Conservation (phyloP, 2,888 invertebrate species). For the Eulithis testata region DNA sequence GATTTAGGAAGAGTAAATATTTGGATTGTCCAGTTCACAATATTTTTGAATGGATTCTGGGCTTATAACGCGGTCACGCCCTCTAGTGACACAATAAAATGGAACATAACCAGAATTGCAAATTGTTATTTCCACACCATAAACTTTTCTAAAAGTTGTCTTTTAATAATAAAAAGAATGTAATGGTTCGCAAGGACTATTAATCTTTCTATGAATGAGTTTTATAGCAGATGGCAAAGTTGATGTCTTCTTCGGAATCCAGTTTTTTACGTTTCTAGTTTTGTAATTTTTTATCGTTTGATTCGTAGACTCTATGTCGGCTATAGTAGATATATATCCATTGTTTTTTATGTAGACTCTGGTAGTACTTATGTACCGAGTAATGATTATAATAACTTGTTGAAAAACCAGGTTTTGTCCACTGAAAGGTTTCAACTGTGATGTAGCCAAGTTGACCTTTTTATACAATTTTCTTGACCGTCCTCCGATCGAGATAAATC, state of each 20-base stretch:
- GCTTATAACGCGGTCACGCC: slow-evolving; percentile 74
- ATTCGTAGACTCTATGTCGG: slow-evolving; percentile 33
- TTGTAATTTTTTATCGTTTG: slow-evolving; percentile 33
- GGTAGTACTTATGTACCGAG: too few species aligned
- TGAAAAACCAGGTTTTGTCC: too few species aligned
- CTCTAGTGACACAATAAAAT: slow-evolving; percentile 61
- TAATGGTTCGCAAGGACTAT: slow-evolving; percentile 63
- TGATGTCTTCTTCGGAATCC: slow-evolving; percentile 52
- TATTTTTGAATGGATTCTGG: slow-evolving; percentile 60
- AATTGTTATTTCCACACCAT: slow-evolving; percentile 82
- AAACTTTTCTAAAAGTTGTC: slow-evolving; percentile 72
- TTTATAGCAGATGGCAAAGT: slow-evolving; percentile 60
- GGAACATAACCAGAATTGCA: slow-evolving; percentile 70
- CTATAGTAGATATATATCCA: background rate
- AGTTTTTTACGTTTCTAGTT: slow-evolving; percentile 36
- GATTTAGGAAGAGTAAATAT: slow-evolving; percentile 77
- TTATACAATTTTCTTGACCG: too few species aligned
- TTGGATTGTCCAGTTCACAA: slow-evolving; percentile 77
- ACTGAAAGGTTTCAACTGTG: too few species aligned
- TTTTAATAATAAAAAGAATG: slow-evolving; percentile 57
- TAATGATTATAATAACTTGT: too few species aligned
- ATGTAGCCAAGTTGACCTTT: too few species aligned
- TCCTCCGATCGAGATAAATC: too few species aligned
- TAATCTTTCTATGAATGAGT: slow-evolving; percentile 74
- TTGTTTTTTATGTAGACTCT: too few species aligned